These are phyloP conservation scores for Corydoras sp. DNA, from an alignment of 2,113 vertebrate genomes.

Conservation along the genomic window DNA sequence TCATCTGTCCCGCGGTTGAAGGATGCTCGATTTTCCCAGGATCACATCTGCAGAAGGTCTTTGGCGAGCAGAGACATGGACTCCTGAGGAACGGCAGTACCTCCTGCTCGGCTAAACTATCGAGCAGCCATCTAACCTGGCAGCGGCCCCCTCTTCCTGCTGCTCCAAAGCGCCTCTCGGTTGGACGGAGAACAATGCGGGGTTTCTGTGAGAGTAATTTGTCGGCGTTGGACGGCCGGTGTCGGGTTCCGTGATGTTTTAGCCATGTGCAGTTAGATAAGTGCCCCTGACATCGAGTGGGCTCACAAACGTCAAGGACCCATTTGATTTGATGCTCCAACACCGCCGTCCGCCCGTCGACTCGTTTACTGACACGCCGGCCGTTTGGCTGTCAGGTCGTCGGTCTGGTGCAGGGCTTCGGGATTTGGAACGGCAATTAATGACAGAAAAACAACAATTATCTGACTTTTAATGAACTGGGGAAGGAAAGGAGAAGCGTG, in stretches of 20 bases:
- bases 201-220: constrained; percentile 2
- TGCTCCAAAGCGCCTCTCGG: constrained; percentile 36
- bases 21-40: constrained; percentile 60
- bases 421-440: too few species aligned
- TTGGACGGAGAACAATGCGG: constrained; percentile 24
- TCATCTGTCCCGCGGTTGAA: constrained; percentile 38
- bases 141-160: constrained; percentile 1
- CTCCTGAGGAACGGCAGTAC: constrained; percentile 26
- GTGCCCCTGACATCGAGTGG: neutral
- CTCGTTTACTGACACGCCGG: too few species aligned
- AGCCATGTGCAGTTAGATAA: constrained; percentile 5
- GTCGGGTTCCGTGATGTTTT: constrained; percentile 28
- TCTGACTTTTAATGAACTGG: too few species aligned
- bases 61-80: constrained; percentile 43
- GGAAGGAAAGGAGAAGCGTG: too few species aligned
- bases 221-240: constrained; percentile 9
- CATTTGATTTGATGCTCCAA: constrained; percentile 1
- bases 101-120: constrained; percentile 52
- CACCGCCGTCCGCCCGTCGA: neutral
- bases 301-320: constrained; percentile 20
- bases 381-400: too few species aligned
- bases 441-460: too few species aligned
- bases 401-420: too few species aligned
- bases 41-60: constrained; percentile 59
- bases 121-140: constrained; percentile 25